Percentiles rank a stretch among this genome's conserved stretches.
Conservation (phyloP, 2,113 vertebrate species). For the Mionectes macconnelli region DNA sequence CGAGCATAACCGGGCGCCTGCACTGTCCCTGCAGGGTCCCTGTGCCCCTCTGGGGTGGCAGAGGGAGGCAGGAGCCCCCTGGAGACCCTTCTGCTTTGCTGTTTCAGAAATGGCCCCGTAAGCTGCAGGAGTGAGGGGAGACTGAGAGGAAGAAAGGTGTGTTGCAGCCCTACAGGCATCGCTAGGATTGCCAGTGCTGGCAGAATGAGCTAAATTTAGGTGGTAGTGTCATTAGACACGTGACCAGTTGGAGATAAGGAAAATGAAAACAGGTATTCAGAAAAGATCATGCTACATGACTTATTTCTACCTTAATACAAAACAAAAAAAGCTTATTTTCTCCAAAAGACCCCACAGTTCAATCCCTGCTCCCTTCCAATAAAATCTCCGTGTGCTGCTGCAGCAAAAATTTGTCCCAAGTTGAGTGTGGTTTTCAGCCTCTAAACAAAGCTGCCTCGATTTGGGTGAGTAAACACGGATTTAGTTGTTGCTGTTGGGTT, state of each 20-base stretch:
- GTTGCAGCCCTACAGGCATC: constrained; percentile 16
- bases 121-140: fast-evolving
- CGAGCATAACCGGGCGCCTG: neutral
- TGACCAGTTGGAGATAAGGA: constrained; percentile 23
- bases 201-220: constrained; percentile 63
- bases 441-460: neutral
- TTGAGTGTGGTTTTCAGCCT: neutral
- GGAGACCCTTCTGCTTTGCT: neutral
- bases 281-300: neutral
- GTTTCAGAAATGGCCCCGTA: neutral
- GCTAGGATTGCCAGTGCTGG: constrained; percentile 6
- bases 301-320: neutral
- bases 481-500: neutral
- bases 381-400: neutral
- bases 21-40: neutral
- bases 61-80: neutral
- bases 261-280: constrained; percentile 56
- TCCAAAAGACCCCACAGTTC: neutral
- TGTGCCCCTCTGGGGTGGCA: neutral
- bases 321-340: neutral
- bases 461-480: neutral
- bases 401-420: neutral
- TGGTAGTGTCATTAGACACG: constrained; percentile 50
- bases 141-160: neutral
- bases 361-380: neutral